Conservation (phyloP, 2,113 vertebrate genomes). For the Eurystomus gularis region DNA sequence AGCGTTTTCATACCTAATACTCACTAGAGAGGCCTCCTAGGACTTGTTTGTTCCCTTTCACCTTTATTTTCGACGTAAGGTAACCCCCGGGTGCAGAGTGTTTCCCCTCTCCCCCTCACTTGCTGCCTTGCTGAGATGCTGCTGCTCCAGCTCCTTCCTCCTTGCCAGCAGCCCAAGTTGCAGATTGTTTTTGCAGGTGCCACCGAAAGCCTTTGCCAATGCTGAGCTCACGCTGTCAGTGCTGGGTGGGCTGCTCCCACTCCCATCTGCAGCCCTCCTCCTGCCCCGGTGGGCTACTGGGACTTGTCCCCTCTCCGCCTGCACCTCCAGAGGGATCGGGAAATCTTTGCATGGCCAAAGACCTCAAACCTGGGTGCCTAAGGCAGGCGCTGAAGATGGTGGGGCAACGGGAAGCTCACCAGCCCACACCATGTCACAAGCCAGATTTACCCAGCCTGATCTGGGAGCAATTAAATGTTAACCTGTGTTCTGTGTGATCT, state of each 20-base stretch:
- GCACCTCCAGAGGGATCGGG: not conserved
- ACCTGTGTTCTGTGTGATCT: not conserved
- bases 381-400: not conserved
- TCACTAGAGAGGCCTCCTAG: not conserved
- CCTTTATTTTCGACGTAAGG: not conserved
- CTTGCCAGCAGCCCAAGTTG: not conserved
- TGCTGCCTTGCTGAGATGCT: not conserved
- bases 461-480: not conserved
- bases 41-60: not conserved
- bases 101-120: not conserved
- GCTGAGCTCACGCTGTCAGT: not conserved
- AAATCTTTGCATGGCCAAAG: rapidly evolving
- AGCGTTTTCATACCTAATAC: not conserved
- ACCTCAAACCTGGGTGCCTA: not conserved
- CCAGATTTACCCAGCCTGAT: not conserved
- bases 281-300: not conserved
- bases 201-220: not conserved
- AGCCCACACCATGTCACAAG: rapidly evolving
- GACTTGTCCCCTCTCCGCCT: rapidly evolving
- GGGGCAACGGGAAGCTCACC: not conserved
- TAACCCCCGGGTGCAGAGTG: rapidly evolving
- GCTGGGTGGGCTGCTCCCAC: not conserved
- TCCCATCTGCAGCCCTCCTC: not conserved
- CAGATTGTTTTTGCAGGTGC: slow-evolving; percentile 15
- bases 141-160: not conserved